phyloP scores from a whole-genome alignment of 2,113 vertebrate genomes.

The Lepisosteus osseus region DNA sequence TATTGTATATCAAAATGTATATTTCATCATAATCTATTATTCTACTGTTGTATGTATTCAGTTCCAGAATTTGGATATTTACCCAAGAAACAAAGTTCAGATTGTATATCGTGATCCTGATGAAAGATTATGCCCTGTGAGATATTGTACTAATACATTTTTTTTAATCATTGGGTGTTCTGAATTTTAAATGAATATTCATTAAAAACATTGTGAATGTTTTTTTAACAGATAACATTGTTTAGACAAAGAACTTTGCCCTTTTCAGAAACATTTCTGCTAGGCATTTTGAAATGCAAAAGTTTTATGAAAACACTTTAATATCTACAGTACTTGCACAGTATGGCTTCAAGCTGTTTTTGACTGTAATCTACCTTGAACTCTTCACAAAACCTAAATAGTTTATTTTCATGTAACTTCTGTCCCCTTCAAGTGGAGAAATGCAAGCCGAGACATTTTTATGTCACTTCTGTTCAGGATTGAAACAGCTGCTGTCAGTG shows the following conservation, averaged over 20 bases:
- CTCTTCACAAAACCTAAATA: slow-evolving; percentile 17
- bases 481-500: too few species aligned
- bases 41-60: too few species aligned
- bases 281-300: not conserved
- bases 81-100: too few species aligned
- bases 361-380: slow-evolving; percentile 27
- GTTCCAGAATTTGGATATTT: too few species aligned
- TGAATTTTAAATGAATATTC: too few species aligned
- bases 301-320: slow-evolving; percentile 14
- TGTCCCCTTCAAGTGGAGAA: slow-evolving; percentile 7
- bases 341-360: slow-evolving; percentile 7
- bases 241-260: slow-evolving; percentile 5
- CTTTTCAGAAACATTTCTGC: not conserved
- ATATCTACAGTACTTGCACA: slow-evolving; percentile 3
- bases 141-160: too few species aligned
- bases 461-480: not conserved
- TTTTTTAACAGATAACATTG: not conserved
- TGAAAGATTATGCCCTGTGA: too few species aligned
- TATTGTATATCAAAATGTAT: too few species aligned
- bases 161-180: too few species aligned
- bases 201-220: too few species aligned
- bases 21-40: too few species aligned
- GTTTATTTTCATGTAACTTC: not conserved
- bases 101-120: too few species aligned
- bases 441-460: not conserved